A percentile compares a stretch with the other conserved stretches of the same genome.
These are phyloP conservation scores for Acromyrmex echinatior DNA, from an alignment of 1,140 invertebrate genomes.

Conservation along the genomic window DNA sequence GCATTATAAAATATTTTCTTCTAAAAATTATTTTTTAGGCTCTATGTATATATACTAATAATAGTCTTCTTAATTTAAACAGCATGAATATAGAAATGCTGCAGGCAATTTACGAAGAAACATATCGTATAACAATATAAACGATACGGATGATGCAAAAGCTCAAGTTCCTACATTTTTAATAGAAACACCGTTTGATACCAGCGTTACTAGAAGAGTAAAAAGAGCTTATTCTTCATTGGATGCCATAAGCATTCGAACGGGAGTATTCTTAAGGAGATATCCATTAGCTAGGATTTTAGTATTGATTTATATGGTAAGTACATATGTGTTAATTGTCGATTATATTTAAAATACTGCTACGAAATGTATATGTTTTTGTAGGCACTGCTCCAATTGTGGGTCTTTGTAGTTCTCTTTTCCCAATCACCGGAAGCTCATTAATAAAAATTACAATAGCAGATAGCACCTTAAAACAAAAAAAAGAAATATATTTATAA, in stretches of 20 bases:
- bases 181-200: conserved; percentile 92
- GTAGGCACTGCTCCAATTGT: conserved; percentile 90
- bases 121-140: conserved; percentile 86
- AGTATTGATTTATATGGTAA: conserved; percentile 92
- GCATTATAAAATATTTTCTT: background rate
- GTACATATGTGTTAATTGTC: conserved; percentile 61
- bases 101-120: conserved; percentile 82
- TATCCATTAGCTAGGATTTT: conserved; percentile 94
- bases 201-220: conserved; percentile 91
- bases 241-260: conserved; percentile 92
- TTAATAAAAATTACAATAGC: conserved; percentile 69
- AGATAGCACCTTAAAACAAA: background rate
- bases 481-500: conserved; percentile 53
- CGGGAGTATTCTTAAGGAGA: conserved; percentile 92
- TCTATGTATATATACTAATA: background rate
- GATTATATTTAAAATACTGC: conserved; percentile 18
- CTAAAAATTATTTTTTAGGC: background rate
- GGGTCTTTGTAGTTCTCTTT: conserved; percentile 91
- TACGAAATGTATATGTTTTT: conserved; percentile 73
- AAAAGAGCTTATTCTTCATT: conserved; percentile 93
- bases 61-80: conserved; percentile 61
- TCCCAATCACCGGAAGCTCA: conserved; percentile 91
- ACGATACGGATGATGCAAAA: conserved; percentile 90
- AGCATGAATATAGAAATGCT: conserved; percentile 87
- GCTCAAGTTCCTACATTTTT: conserved; percentile 91